Conservation (phyloP, 2,797 vertebrate genomes). For the Clarias laeviceps region DNA sequence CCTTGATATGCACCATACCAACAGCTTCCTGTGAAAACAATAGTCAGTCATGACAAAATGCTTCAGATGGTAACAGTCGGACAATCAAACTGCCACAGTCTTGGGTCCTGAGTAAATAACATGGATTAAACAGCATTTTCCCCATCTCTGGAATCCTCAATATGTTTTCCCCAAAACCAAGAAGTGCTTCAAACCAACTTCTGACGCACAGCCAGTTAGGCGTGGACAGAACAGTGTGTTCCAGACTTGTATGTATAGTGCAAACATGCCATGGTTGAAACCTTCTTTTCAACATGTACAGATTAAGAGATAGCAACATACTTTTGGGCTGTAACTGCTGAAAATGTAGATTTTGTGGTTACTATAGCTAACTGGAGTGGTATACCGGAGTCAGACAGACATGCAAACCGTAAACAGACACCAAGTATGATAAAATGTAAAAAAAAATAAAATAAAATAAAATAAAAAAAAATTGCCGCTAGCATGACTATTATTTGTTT, state of each 20-base stretch:
- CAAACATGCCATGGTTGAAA: conserved; percentile 2
- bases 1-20: conserved; percentile 84
- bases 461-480: too few species aligned
- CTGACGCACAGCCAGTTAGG: conserved; percentile 16
- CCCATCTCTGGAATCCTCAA: background rate
- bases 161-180: background rate
- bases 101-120: background rate
- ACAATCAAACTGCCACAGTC: background rate
- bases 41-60: conserved; percentile 1
- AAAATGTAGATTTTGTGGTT: background rate
- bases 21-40: conserved; percentile 77
- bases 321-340: too few species aligned
- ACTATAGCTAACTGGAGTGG: background rate
- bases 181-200: background rate
- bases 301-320: background rate
- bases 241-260: conserved; percentile 14
- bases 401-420: background rate
- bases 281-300: background rate
- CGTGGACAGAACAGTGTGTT: conserved; percentile 44
- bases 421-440: too few species aligned
- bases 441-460: too few species aligned
- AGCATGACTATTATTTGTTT: too few species aligned
- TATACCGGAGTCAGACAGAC: background rate
- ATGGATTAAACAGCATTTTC: background rate
- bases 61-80: background rate